Evolutionary conservation across 2,797 vertebrate genomes (phyloP).

Genomic region (Ambastaia sidthimunki): DNA sequence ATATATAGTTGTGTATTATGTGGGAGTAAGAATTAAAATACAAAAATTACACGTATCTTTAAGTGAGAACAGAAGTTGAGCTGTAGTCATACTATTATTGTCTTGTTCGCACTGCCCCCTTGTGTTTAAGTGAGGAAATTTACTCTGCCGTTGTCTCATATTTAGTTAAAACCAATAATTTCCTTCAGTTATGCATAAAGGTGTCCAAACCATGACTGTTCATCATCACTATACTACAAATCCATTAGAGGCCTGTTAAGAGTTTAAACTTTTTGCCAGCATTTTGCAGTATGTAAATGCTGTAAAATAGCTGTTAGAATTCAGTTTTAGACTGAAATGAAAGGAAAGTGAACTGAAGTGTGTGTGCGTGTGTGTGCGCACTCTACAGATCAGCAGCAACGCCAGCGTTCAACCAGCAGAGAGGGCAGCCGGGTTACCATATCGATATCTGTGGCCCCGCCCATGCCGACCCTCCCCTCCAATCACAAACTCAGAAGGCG

Average conservation of each 20-base stretch:
- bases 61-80: too few relatives aligned
- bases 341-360: background rate
- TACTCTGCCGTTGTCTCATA: constrained; percentile 8
- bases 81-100: background rate
- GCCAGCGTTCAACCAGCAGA: constrained; percentile 83
- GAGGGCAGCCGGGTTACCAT: constrained; percentile 86
- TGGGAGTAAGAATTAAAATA: background rate
- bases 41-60: too few relatives aligned
- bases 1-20: background rate
- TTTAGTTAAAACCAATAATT: constrained; percentile 1
- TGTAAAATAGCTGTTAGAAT: constrained; percentile 11
- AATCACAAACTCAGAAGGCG: constrained; percentile 84
- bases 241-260: background rate
- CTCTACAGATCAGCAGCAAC: constrained; percentile 86
- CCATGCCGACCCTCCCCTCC: constrained; percentile 90
- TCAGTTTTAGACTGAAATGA: constrained; percentile 3
- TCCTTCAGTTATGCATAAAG: constrained; percentile 14
- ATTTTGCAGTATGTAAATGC: background rate
- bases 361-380: constrained; percentile 22
- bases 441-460: constrained; percentile 86
- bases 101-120: constrained; percentile 54
- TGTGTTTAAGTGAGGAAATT: constrained; percentile 47
- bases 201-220: constrained; percentile 12
- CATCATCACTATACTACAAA: background rate
- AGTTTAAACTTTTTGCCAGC: background rate